Evolutionary conservation across 2,797 vertebrate species (phyloP).

Genomic region (Rhyacichthys aspro): DNA sequence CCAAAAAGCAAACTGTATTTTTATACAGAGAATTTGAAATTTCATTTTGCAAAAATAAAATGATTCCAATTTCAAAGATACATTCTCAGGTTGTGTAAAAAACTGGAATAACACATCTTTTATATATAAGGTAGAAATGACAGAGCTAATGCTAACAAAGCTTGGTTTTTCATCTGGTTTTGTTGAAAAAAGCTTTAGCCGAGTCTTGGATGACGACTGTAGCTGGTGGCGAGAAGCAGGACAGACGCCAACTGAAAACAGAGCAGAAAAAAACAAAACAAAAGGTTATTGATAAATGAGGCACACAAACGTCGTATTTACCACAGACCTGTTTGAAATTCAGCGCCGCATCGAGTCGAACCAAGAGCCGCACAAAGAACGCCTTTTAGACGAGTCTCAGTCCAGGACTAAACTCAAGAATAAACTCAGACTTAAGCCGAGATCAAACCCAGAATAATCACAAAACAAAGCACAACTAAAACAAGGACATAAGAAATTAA

Average conservation of each 20-base stretch:
- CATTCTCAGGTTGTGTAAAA: too few relatives aligned
- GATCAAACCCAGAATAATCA: too few relatives aligned
- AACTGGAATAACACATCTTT: too few relatives aligned
- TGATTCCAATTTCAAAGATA: too few relatives aligned
- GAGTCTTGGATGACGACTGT: slow-evolving; percentile 2
- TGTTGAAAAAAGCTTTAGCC: background rate
- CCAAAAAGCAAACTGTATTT: too few relatives aligned
- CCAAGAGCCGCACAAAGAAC: slow-evolving; percentile 45
- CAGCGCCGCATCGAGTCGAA: slow-evolving; percentile 43
- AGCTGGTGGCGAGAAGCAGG: slow-evolving; percentile 35
- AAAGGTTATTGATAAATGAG: slow-evolving; percentile 54
- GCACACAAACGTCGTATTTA: slow-evolving; percentile 3
- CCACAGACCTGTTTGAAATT: slow-evolving; percentile 59
- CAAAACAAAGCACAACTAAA: too few relatives aligned
- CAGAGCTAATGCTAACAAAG: too few relatives aligned
- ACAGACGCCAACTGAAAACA: slow-evolving; percentile 20
- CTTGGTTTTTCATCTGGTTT: background rate
- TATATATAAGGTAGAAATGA: too few relatives aligned
- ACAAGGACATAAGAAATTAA: too few relatives aligned
- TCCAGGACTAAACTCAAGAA: background rate
- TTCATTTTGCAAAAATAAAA: too few relatives aligned
- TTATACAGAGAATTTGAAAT: too few relatives aligned
- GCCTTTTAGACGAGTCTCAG: background rate
- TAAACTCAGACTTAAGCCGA: too few relatives aligned
- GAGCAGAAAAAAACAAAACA: slow-evolving; percentile 44